Evolutionary conservation across 2,888 invertebrate genomes (phyloP).

Genomic region (Dryococelus australis): DNA sequence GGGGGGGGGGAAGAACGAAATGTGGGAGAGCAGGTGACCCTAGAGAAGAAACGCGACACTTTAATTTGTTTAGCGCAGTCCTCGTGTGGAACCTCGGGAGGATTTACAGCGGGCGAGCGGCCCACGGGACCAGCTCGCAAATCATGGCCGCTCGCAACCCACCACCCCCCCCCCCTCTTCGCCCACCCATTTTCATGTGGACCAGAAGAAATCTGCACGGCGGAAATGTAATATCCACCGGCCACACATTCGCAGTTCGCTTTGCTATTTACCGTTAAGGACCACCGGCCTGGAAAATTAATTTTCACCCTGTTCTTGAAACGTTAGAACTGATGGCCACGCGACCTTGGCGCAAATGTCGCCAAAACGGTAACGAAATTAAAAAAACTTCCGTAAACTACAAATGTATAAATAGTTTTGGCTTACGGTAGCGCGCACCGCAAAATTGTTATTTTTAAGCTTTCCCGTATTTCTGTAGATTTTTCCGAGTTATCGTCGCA

Average conservation of each 20-base stretch:
- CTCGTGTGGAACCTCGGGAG: not conserved
- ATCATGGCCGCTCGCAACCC: not conserved
- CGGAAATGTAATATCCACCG: not conserved
- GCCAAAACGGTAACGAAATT: too few relatives aligned
- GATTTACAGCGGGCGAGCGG: not conserved
- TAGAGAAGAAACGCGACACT: constrained; percentile 10
- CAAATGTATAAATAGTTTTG: too few relatives aligned
- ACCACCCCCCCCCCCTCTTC: not conserved
- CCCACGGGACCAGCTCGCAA: not conserved
- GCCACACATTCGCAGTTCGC: not conserved
- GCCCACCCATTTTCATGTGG: not conserved
- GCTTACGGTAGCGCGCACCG: too few relatives aligned
- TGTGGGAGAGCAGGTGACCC: constrained; percentile 11
- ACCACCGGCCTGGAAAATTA: not conserved
- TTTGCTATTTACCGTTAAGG: not conserved
- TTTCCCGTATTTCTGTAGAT: too few relatives aligned
- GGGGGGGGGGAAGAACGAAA: not conserved
- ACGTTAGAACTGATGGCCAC: not conserved
- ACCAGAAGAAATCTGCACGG: constrained; percentile 16
- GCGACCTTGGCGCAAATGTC: not conserved
- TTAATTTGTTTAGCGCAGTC: constrained; percentile 9
- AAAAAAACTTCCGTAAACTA: too few relatives aligned
- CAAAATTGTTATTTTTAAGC: too few relatives aligned
- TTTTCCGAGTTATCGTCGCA: too few relatives aligned
- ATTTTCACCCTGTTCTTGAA: not conserved